phyloP scores from a whole-genome alignment of 2,888 invertebrate species.

The Lithophane socia region DNA sequence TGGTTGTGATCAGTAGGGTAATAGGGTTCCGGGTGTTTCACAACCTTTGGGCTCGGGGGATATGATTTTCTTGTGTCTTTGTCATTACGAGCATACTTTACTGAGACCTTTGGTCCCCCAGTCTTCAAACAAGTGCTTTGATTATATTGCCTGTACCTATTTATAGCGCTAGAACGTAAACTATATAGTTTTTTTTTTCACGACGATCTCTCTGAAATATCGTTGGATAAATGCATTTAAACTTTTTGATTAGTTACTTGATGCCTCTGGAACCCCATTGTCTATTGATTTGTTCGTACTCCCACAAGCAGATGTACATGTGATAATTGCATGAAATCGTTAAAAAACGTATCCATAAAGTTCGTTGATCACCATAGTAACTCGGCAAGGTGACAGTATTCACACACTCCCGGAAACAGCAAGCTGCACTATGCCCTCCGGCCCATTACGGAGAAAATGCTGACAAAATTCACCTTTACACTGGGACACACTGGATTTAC shows the following conservation, averaged over 20 bases:
- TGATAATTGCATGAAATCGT: conserved; percentile 64
- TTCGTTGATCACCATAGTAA: conserved; percentile 83
- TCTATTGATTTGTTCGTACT: conserved; percentile 38
- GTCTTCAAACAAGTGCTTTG: neutral
- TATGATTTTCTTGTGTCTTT: neutral
- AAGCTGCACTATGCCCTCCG: conserved; percentile 81
- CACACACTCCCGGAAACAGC: conserved; percentile 85
- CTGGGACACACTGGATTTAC: neutral
- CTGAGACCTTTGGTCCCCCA: neutral
- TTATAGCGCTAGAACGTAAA: neutral
- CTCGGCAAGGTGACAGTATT: conserved; percentile 83
- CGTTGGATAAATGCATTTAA: conserved; percentile 4
- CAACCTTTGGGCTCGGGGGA: neutral
- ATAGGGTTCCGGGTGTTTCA: neutral
- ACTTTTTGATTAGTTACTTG: conserved; percentile 5
- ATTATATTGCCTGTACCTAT: neutral
- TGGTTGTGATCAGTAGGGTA: conserved; percentile 18
- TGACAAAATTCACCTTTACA: neutral
- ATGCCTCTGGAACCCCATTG: neutral
- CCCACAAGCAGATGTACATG: conserved; percentile 58
- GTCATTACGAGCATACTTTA: neutral
- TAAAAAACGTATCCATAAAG: conserved; percentile 64
- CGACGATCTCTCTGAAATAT: neutral
- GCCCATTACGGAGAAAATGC: conserved; percentile 51
- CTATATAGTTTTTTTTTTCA: neutral